Evolutionary conservation across 2,113 vertebrate species (phyloP), one percentile per base, ranked within the genome.

Genomic region (Triplophysa siluroides): DNA sequence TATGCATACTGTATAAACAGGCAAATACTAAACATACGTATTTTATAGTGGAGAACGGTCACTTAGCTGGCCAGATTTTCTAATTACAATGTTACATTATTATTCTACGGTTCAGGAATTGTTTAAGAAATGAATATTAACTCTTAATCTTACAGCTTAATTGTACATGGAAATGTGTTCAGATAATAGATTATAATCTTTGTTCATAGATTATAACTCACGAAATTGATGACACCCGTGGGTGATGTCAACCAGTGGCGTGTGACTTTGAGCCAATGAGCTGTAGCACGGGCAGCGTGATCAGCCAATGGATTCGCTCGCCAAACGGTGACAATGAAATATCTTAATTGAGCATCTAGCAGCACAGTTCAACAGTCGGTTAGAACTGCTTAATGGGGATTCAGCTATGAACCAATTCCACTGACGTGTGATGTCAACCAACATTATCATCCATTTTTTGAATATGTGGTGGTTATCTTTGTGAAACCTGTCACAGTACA

Each of bases 231-330:
- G 52, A 73, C 45, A 12, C n/a, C 56, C n/a, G 2, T 18, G 19
- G n/a, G 52, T 16, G 29, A 13, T 47, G 14, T 62, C 33, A 26
- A 72, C 26, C 69, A 72, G 23, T 70, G 67, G 14, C 52, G 0
- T 26, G 2, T 72, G 58, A 62, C 72, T 47, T 62, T 62, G 16
- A 62, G 13, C 38, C 58, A 75, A 26, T 26, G 56, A 62, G 58
- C 58, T 75, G 58, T 60, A 62, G 33, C 21, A 26, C 38, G 19
- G 21, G 11, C 58, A 75, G 56, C 58, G 62, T 4, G 45, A 75
- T 75, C 72, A 61, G 14, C 33, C 72, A 75, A 75, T 75, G 19
- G 16, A 62, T 75, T 45, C 10, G n/a, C 56, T 43, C 38, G 41
- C 61, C 58, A 58, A 58, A 58, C 9, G n/a, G 54, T 58, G 54